A percentile compares a stretch with the other conserved stretches of the same genome.
phyloP scores from a whole-genome alignment of 1,140 invertebrate species.

The Bombus huntii region DNA sequence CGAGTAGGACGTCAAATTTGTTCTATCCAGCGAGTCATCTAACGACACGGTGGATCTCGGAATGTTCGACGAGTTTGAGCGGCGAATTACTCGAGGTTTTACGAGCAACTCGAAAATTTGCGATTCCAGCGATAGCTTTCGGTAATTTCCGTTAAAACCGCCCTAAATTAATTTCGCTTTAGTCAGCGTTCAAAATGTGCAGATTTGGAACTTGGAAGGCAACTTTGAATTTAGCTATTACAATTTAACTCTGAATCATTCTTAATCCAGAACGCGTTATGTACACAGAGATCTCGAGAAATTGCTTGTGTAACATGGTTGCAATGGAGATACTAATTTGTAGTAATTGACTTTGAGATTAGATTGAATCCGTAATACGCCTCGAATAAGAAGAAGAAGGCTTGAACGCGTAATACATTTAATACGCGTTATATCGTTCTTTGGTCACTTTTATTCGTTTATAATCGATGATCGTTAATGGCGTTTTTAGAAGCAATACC shows the following conservation, averaged over 20 bases:
- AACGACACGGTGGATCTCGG: conserved; percentile 12
- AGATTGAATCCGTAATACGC: neutral
- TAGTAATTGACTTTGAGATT: no score
- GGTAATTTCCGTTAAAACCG: conserved; percentile 10
- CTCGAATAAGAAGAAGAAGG: neutral
- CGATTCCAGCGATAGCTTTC: conserved; percentile 26
- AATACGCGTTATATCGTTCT: neutral
- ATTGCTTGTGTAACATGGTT: neutral
- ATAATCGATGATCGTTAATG: neutral
- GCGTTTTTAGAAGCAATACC: neutral
- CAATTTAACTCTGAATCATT: neutral
- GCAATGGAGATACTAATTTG: neutral
- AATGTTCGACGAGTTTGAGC: conserved; percentile 4
- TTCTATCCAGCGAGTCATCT: neutral
- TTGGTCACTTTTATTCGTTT: no score
- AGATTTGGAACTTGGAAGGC: conserved; percentile 13
- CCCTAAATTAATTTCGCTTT: conserved; percentile 31
- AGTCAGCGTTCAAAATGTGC: conserved; percentile 5
- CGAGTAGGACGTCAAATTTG: conserved; percentile 5
- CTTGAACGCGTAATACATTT: neutral
- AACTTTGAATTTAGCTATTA: neutral
- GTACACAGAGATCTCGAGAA: neutral
- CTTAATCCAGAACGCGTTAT: neutral
- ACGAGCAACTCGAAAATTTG: conserved; percentile 34
- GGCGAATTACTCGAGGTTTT: conserved; percentile 20